Percentiles rank a stretch among this genome's conserved stretches.
Conservation (phyloP, 2,888 invertebrate species). For the Lacanobia wlatinum region DNA sequence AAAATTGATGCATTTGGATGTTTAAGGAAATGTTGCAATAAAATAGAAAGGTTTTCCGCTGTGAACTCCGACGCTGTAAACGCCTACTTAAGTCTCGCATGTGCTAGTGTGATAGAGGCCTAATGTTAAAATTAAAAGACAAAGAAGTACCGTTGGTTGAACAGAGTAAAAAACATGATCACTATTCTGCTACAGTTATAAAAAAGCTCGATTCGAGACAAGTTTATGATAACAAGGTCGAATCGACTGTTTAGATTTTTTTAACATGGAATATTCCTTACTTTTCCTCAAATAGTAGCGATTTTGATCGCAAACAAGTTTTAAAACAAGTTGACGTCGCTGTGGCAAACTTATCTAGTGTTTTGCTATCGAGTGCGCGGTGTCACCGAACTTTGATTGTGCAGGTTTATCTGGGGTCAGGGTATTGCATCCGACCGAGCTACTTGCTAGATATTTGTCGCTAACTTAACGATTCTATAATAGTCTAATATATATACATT, state of each 20-base stretch:
- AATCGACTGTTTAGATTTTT: constrained; percentile 46
- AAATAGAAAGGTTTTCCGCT: constrained; percentile 14
- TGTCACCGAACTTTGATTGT: constrained; percentile 81
- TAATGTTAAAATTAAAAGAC: constrained; percentile 13
- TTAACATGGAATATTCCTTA: constrained; percentile 59
- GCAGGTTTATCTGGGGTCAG: constrained; percentile 85
- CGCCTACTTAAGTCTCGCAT: not conserved
- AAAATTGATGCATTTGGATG: not conserved
- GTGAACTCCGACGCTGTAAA: not conserved
- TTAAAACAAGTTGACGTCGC: constrained; percentile 57
- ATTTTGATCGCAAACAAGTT: constrained; percentile 47
- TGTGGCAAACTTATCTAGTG: constrained; percentile 70
- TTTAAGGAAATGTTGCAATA: constrained; percentile 14
- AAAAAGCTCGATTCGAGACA: constrained; percentile 30
- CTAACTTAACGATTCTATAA: constrained; percentile 45
- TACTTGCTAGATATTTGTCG: constrained; percentile 60
- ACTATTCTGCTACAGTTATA: constrained; percentile 39
- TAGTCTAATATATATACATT: constrained; percentile 17
- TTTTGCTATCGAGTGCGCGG: constrained; percentile 76
- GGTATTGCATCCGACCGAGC: constrained; percentile 68
- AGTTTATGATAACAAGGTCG: constrained; percentile 47
- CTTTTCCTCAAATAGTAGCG: constrained; percentile 31
- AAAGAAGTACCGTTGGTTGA: constrained; percentile 42
- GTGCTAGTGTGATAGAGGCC: constrained; percentile 20
- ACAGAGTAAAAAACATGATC: constrained; percentile 28